phyloP scores from a whole-genome alignment of 2,888 invertebrate genomes.

The Netelia fuscicornis region DNA sequence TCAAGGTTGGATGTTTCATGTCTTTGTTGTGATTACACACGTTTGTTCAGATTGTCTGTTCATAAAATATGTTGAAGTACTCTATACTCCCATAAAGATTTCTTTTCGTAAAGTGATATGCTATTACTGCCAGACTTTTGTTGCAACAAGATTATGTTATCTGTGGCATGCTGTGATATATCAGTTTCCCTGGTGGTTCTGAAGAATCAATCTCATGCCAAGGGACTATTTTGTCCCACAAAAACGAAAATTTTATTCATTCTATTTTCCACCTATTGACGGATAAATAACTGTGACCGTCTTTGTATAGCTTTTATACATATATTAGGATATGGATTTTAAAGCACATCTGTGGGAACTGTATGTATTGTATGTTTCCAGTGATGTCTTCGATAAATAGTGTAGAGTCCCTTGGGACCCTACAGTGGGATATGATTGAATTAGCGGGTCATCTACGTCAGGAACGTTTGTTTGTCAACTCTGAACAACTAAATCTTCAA shows the following conservation, averaged over 20 bases:
- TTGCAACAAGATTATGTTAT: conserved; percentile 22
- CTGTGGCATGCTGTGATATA: neutral
- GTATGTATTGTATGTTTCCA: conserved; percentile 56
- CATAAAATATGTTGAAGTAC: neutral
- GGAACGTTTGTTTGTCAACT: conserved; percentile 94
- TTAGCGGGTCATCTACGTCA: conserved; percentile 90
- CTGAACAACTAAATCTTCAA: conserved; percentile 93
- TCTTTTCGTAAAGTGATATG: neutral
- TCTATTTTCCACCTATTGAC: neutral
- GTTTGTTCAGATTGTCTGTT: neutral
- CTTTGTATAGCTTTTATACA: neutral
- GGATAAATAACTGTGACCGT: conserved; percentile 25
- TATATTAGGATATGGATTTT: neutral
- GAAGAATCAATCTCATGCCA: neutral
- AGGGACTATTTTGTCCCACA: neutral
- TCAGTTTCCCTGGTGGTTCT: neutral
- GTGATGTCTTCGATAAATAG: conserved; percentile 83
- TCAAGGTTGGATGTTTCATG: conserved; percentile 54
- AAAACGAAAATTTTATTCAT: neutral
- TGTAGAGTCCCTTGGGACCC: conserved; percentile 80
- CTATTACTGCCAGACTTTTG: neutral
- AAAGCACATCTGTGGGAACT: neutral
- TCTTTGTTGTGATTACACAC: neutral
- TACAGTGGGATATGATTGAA: conserved; percentile 87
- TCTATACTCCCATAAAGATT: neutral